Percentiles rank a stretch among this genome's conserved stretches.
These are phyloP conservation scores for Ariopsis seemanni DNA, from an alignment of 2,113 vertebrate genomes.

Conservation along the genomic window DNA sequence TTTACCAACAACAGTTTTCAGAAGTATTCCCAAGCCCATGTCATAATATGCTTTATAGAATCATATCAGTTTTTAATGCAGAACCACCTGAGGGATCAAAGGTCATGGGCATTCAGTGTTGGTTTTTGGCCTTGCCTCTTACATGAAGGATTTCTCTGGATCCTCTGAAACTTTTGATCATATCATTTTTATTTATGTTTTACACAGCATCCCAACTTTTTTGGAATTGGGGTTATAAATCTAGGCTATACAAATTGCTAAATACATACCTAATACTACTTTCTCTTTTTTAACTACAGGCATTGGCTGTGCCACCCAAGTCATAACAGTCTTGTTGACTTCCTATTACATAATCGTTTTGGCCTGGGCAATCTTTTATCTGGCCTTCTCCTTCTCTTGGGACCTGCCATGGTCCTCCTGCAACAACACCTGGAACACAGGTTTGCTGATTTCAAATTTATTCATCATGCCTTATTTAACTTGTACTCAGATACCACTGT, in stretches of 20 bases:
- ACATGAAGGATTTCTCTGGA: no score
- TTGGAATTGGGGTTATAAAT: background rate
- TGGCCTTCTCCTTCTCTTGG: slow-evolving; percentile 86
- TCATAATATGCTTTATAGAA: no score
- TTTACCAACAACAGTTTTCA: no score
- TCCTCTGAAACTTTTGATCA: no score
- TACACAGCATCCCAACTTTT: no score
- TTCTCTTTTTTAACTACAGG: slow-evolving; percentile 66
- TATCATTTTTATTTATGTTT: no score
- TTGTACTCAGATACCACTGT: background rate
- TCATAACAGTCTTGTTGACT: slow-evolving; percentile 85
- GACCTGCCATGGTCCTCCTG: slow-evolving; percentile 92
- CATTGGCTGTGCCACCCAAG: slow-evolving; percentile 90
- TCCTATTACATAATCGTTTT: slow-evolving; percentile 93
- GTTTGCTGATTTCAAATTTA: slow-evolving; percentile 59
- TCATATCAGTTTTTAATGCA: no score
- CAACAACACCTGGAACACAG: slow-evolving; percentile 91
- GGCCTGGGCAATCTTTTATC: slow-evolving; percentile 93
- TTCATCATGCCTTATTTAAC: background rate
- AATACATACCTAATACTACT: background rate
- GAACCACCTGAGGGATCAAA: no score
- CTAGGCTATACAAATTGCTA: background rate
- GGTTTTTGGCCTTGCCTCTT: no score
- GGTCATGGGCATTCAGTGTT: no score
- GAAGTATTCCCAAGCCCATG: no score